Evolutionary conservation across 2,113 vertebrate species (phyloP), one percentile per base, ranked within the genome.

Genomic region (Physeter macrocephalus): DNA sequence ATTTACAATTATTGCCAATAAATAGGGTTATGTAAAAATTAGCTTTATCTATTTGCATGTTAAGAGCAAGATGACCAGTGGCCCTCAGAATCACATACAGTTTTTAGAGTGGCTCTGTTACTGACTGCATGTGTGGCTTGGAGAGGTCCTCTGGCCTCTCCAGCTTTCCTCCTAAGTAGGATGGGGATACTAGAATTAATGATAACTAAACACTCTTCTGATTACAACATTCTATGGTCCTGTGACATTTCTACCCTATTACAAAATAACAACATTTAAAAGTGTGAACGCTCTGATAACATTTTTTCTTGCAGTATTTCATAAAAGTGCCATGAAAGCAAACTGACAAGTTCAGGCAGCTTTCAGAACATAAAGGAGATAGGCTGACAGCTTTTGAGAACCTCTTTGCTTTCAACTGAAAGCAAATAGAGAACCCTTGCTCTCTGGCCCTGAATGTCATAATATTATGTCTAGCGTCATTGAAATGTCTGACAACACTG

Each of bases 271-370:
- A n/a, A 27, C 23, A 81, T 88, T 78, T 91, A 83, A 94, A 94
- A 31, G 25, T 94, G 54, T 89, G 77, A 94, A 43, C 10, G 10
- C 23, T 25, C 7, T 34, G 74, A 82, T 75, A 52, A 94, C 80
- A 80, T 95, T 80, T 93, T 91, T 72, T 78, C 72, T 95, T 75
- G 15, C 57, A 81, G 90, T 92, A 85, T 94, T 95, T 85, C 84
- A 39, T 95, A 67, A 90, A 93, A 95, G 85, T 75, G 31, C 23
- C 81, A 69, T 46, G 54, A 77, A 88, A 89, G 49, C 71, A 71
- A 96, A 75, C 59, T 90, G 90, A 96, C 64, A 88, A 85, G 75
- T 94, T 93, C 77, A 67, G 84, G 43, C 71, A 41, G 88, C 52
- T 93, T 93, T 88, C 75, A 91, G 71, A 90, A 46, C n/a, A 52